A percentile compares a stretch with the other conserved stretches of the same genome.
phyloP scores from a whole-genome alignment of 2,888 invertebrate species.

The Drosophila incognita region DNA sequence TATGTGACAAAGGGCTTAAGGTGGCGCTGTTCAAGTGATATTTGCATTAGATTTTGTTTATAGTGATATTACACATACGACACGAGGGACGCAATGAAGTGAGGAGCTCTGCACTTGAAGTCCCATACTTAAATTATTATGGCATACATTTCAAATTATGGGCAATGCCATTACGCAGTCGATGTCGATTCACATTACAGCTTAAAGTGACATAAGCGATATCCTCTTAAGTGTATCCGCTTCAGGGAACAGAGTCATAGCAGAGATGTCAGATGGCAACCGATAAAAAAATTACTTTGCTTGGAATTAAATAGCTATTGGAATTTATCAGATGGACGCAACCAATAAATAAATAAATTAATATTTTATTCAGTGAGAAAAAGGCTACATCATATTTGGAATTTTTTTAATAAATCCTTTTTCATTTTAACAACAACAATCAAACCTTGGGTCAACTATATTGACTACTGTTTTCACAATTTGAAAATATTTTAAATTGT shows the following conservation, averaged over 20 bases:
- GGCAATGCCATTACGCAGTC: conserved; percentile 17
- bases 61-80: conserved; percentile 49
- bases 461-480: neutral
- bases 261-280: neutral
- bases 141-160: conserved; percentile 22
- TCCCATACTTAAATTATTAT: conserved; percentile 22
- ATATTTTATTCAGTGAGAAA: neutral
- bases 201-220: conserved; percentile 31
- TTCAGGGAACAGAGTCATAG: neutral
- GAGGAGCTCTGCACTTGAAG: conserved; percentile 18
- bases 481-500: neutral
- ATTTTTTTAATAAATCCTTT: neutral
- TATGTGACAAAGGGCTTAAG: conserved; percentile 21
- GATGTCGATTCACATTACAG: conserved; percentile 7
- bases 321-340: neutral
- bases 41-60: conserved; percentile 65
- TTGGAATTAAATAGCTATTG: neutral
- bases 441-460: neutral
- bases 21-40: conserved; percentile 60
- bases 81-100: conserved; percentile 15
- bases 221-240: neutral
- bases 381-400: neutral
- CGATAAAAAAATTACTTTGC: neutral
- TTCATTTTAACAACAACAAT: neutral
- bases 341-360: neutral